Base-by-base conservation (phyloP, 2,888 invertebrate genomes). In the Nomada lathburiana region DNA sequence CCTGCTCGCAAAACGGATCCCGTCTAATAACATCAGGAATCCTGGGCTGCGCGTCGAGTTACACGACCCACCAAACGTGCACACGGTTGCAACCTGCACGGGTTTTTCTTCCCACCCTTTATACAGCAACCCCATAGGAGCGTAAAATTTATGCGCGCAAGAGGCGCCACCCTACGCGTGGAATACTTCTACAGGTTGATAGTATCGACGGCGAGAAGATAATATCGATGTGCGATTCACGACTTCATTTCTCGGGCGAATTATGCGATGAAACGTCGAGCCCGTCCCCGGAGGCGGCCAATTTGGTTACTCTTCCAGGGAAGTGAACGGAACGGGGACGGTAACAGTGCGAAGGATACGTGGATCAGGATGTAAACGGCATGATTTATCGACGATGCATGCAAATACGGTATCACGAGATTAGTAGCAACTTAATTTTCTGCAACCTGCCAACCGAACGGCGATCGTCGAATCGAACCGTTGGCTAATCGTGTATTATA, bases 101-200 rank as follows among this genome's bases (percentile, higher is more conserved):
- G 20, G 0, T 0, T 7, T 42, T 26, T 44, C 26, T 59, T 57
- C 7, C 16, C 26, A 59, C 1, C 2, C 18, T n/a, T 16, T 16
- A 53, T 11, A 47, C 23, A 29, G 64, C 63, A 44, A n/a, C 16
- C 52, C 18, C 59, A 52, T 47, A 29, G 20, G 53, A 69, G 59
- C 44, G 59, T 36, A 60, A 70, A 76, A 65, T 80, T 76, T 80
- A 76, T 77, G 70, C 65, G 60, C 65, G 70, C 65, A 11, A 52
- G 36, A 69, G 42, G 65, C 29, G 52, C 18, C 18, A 55, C 16
- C 18, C 55, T 18, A 36, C 60, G 26, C 67, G n/a, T 13, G 47
- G 65, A 76, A 53, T 65, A 64, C 55, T 50, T 72, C 50, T 65
- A 62, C 60, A 65, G 76, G 65, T 71, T 77, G 80, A 80, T 80